phyloP scores from a whole-genome alignment of 2,888 invertebrate genomes.

The Thyatira batis region DNA sequence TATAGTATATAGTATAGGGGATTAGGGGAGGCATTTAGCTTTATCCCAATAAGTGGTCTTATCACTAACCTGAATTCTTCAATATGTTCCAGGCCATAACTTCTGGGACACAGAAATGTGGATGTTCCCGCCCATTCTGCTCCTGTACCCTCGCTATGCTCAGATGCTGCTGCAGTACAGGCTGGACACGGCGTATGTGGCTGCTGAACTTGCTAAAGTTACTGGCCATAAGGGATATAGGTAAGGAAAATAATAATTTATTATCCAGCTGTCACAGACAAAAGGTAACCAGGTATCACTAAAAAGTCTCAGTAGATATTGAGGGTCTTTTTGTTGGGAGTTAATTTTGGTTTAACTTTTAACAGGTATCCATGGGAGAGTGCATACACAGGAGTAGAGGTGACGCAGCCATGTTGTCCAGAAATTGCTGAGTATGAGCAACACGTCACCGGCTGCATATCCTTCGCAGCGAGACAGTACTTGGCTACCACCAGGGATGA shows the following conservation, averaged over 20 bases:
- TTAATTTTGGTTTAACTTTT: not conserved
- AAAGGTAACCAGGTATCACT: not conserved
- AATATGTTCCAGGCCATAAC: constrained; percentile 74
- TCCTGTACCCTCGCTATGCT: constrained; percentile 76
- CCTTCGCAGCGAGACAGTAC: constrained; percentile 77
- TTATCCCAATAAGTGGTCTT: too few relatives aligned
- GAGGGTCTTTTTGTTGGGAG: not conserved
- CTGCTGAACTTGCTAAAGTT: constrained; percentile 71
- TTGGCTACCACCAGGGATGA: constrained; percentile 71
- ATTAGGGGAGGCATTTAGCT: too few relatives aligned
- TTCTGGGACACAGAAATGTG: constrained; percentile 86
- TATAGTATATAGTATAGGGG: too few relatives aligned
- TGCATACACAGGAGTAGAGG: constrained; percentile 83
- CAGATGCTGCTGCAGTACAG: constrained; percentile 78
- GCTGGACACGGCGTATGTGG: constrained; percentile 71
- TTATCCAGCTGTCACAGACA: too few relatives aligned
- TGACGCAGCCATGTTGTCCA: constrained; percentile 83
- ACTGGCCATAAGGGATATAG: constrained; percentile 81
- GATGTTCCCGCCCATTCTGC: constrained; percentile 82
- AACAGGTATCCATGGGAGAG: constrained; percentile 84
- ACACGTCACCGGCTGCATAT: constrained; percentile 82
- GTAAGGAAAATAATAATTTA: constrained; percentile 47
- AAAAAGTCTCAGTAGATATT: not conserved
- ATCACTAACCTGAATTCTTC: not conserved
- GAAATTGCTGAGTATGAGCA: constrained; percentile 81